Evolutionary conservation across 2,113 vertebrate genomes (phyloP).

Genomic region (Delphinapterus leucas): DNA sequence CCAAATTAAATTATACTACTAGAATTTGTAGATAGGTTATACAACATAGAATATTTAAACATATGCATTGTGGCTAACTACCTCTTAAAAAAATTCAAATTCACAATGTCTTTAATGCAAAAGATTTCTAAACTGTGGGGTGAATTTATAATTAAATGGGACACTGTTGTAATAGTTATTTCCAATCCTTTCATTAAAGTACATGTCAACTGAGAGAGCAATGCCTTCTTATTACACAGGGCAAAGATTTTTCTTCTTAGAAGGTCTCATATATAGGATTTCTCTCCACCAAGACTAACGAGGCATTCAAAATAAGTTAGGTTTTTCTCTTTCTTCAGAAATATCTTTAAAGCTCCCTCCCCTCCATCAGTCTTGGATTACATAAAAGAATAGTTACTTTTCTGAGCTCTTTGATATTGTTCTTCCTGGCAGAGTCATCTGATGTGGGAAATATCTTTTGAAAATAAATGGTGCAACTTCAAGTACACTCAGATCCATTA

Average conservation of each 20-base stretch:
- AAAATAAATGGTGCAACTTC: constrained; percentile 87
- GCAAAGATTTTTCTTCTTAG: constrained; percentile 66
- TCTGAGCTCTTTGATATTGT: constrained; percentile 84
- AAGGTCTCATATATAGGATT: constrained; percentile 63
- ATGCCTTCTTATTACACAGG: background rate
- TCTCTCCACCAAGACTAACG: constrained; percentile 76
- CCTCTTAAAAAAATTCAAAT: background rate
- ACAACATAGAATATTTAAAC: background rate
- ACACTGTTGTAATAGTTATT: background rate
- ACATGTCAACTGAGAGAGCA: background rate
- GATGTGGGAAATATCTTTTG: constrained; percentile 87
- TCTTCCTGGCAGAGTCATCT: constrained; percentile 82
- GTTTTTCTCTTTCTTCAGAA: constrained; percentile 84
- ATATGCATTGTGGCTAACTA: background rate
- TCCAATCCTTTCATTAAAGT: constrained; percentile 25
- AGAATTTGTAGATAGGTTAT: background rate
- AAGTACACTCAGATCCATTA: constrained; percentile 83
- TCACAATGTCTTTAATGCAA: background rate
- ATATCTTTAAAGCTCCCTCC: constrained; percentile 82
- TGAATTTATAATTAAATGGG: constrained; percentile 22
- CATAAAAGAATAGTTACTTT: constrained; percentile 87
- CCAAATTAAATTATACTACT: background rate
- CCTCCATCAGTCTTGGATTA: constrained; percentile 77
- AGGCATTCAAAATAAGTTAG: constrained; percentile 84
- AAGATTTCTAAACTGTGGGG: background rate